Conservation (phyloP, 2,797 vertebrate genomes). For the Takifugu rubripes region DNA sequence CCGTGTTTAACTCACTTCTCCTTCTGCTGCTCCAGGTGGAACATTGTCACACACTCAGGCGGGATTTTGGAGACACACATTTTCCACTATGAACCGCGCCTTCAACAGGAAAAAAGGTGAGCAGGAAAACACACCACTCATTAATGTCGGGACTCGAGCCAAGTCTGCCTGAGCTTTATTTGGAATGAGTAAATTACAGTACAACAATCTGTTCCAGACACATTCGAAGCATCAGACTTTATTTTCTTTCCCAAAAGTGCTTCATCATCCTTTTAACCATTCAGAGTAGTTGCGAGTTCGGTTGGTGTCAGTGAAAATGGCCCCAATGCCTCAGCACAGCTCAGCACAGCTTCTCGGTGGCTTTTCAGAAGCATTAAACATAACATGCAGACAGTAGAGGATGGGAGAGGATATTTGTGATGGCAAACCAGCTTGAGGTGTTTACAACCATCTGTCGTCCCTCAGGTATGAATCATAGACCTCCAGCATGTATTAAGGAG, state of each 20-base stretch:
- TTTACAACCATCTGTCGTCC: conserved; percentile 62
- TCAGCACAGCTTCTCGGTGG: no score
- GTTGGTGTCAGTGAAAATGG: no score
- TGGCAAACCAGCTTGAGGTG: conserved; percentile 52
- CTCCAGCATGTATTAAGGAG: conserved; percentile 34
- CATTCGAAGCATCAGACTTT: no score
- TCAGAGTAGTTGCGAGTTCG: no score
- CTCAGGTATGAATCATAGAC: conserved; percentile 45
- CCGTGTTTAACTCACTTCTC: conserved; percentile 30
- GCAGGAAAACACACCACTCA: conserved; percentile 23
- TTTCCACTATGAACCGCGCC: conserved; percentile 89
- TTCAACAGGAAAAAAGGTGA: conserved; percentile 94
- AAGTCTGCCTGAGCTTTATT: conserved; percentile 7
- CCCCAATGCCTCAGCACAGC: no score
- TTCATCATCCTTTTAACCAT: no score
- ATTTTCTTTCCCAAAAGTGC: no score
- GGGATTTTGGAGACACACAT: conserved; percentile 46
- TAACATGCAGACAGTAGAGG: not conserved
- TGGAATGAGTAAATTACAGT: not conserved
- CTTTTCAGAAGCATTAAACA: no score
- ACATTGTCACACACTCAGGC: conserved; percentile 57
- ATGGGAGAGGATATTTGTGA: conserved; percentile 21
- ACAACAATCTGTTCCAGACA: no score
- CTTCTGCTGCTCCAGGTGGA: conserved; percentile 64
- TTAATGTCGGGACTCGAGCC: conserved; percentile 6